Conservation (phyloP, 2,113 vertebrate species). For the Xerus inauris region DNA sequence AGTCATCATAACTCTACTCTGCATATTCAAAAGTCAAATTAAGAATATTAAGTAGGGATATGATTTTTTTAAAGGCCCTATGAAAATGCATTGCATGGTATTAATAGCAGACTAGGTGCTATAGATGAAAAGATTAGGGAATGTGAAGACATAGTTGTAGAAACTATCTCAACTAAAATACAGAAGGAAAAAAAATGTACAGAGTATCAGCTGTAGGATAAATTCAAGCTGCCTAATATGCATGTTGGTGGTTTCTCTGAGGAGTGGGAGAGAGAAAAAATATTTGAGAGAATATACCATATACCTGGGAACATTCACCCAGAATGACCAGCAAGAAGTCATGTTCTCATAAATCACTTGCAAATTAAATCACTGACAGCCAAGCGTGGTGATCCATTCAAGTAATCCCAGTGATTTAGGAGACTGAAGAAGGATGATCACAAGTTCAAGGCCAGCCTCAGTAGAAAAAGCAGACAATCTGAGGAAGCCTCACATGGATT, state of each 20-base stretch:
- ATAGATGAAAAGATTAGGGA: not conserved
- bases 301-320: not conserved
- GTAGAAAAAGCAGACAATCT: not conserved
- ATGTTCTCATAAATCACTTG: not conserved
- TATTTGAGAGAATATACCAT: not conserved
- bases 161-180: slow-evolving; percentile 24
- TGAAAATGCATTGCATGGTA: not conserved
- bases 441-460: not conserved
- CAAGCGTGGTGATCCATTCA: not conserved
- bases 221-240: slow-evolving; percentile 1
- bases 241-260: not conserved
- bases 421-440: not conserved
- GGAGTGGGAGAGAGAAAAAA: not conserved
- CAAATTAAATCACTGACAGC: not conserved
- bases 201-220: not conserved
- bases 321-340: not conserved
- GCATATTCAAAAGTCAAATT: not conserved
- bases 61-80: not conserved
- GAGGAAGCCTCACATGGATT: not conserved
- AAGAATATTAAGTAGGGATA: not conserved
- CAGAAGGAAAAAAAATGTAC: slow-evolving; percentile 13
- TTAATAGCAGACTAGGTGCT: not conserved
- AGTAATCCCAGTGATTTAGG: not conserved
- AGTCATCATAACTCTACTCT: not conserved
- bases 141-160: not conserved